phyloP scores from a whole-genome alignment of 2,888 invertebrate genomes.

The Eupithecia subfuscata region DNA sequence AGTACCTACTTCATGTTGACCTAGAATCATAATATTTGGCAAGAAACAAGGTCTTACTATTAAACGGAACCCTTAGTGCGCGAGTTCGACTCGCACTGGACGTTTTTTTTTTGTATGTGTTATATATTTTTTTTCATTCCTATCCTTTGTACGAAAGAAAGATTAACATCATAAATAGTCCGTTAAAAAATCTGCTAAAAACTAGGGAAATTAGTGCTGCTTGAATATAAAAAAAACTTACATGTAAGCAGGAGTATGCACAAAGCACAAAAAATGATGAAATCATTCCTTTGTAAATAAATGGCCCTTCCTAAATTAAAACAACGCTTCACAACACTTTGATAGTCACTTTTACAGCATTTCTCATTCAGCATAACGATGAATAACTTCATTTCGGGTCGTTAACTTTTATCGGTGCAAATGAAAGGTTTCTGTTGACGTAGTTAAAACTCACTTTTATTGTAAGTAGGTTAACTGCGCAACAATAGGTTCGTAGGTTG shows the following conservation, averaged over 20 bases:
- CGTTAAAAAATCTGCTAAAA: background rate
- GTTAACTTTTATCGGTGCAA: slow-evolving; percentile 33
- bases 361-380: slow-evolving; percentile 20
- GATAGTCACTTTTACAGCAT: slow-evolving; percentile 20
- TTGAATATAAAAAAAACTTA: background rate
- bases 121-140: too few species aligned
- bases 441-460: slow-evolving; percentile 23
- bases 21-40: too few species aligned
- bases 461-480: slow-evolving; percentile 17
- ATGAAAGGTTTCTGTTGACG: slow-evolving; percentile 27
- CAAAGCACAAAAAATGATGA: background rate
- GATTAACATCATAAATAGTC: background rate
- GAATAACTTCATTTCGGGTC: slow-evolving; percentile 26
- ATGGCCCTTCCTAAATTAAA: background rate
- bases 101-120: too few species aligned
- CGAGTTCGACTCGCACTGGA: too few species aligned
- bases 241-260: background rate
- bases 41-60: too few species aligned
- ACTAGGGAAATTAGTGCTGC: background rate
- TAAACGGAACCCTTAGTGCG: too few species aligned
- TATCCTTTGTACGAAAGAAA: too few species aligned
- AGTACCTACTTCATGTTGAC: too few species aligned
- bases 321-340: slow-evolving; percentile 6
- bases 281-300: background rate
- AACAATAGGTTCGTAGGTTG: background rate